Evolutionary conservation across 1,140 invertebrate genomes (phyloP).

Genomic region (Paraescarpia echinospica): DNA sequence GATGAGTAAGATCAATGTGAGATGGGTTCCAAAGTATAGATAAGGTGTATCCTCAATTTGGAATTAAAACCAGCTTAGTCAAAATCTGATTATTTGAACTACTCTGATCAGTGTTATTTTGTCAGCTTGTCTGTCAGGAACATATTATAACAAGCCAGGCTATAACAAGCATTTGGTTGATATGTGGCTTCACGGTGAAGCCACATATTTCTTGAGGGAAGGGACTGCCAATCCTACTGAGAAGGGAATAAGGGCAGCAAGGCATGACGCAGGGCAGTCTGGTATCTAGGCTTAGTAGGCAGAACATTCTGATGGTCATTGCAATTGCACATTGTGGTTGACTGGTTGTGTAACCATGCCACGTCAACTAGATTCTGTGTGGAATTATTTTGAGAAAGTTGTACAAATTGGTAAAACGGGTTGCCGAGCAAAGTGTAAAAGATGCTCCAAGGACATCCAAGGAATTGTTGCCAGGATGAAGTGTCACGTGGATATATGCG

Average conservation of each 20-base stretch:
- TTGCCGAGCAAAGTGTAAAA: constrained; percentile 20
- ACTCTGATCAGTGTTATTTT: too few species aligned
- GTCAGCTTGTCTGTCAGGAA: too few species aligned
- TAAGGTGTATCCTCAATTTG: too few species aligned
- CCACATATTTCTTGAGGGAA: constrained; percentile 15
- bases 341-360: constrained; percentile 10
- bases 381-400: constrained; percentile 18
- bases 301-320: neutral
- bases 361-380: constrained; percentile 17
- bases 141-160: too few species aligned
- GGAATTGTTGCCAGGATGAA: constrained; percentile 20
- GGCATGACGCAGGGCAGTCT: constrained; percentile 15
- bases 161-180: too few species aligned
- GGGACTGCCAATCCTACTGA: constrained; percentile 19
- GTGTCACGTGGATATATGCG: constrained; percentile 17
- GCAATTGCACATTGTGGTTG: neutral
- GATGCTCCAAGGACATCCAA: constrained; percentile 18
- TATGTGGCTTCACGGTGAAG: constrained; percentile 10
- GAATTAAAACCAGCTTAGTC: too few species aligned
- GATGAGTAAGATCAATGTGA: too few species aligned
- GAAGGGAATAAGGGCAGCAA: constrained; percentile 13
- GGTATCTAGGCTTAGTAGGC: constrained; percentile 10
- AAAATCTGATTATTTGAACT: too few species aligned
- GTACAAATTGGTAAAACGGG: constrained; percentile 18
- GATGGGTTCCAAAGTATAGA: too few species aligned